Evolutionary conservation across 1,140 invertebrate genomes (phyloP), one percentile per base, ranked within the genome.

Genomic region (Drosophila pseudoobscura): DNA sequence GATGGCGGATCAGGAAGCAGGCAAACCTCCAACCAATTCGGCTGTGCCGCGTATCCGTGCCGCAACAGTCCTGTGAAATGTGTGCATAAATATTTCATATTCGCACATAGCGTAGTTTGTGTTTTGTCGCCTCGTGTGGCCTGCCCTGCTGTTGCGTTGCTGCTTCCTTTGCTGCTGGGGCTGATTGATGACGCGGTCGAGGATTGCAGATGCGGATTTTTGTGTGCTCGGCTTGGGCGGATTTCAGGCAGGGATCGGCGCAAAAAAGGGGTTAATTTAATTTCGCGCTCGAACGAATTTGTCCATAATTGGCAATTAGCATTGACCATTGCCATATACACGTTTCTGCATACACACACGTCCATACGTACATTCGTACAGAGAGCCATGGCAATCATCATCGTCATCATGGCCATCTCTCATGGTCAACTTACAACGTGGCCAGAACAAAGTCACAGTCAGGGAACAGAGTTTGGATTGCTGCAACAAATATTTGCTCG

Each of bases 231-330:
- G 11, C 35, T 13, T 39, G 35, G 35, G 35, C 13, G 35, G 35
- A 39, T 39, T 13, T 20, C 43, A 46, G 35, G 45, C 47, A 59
- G 50, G 55, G 39, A 49, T 57, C 35, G 17, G 72, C 53, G 57
- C 69, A 80, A 84, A 83, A 80, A 87, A 87, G 78, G 83, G 83
- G 83, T 87, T 87, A 87, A 87, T 87, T 87, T 87, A 87, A 87
- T 88, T 87, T 87, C 75, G 78, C 83, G 83, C 83, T 75, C 63
- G 71, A 74, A 63, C 63, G 83, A 85, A 87, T 87, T 87, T 87
- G 78, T 87, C 71, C 78, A 87, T 87, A 87, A 87, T 87, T 87
- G 83, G 83, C 83, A 87, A 87, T 87, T 87, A 87, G 83, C 83
- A 87, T 78, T 84, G 80, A 74, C 75, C 70, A 79, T 84, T 79